Conservation (phyloP, 2,888 invertebrate genomes). For the Morpho deidamia region DNA sequence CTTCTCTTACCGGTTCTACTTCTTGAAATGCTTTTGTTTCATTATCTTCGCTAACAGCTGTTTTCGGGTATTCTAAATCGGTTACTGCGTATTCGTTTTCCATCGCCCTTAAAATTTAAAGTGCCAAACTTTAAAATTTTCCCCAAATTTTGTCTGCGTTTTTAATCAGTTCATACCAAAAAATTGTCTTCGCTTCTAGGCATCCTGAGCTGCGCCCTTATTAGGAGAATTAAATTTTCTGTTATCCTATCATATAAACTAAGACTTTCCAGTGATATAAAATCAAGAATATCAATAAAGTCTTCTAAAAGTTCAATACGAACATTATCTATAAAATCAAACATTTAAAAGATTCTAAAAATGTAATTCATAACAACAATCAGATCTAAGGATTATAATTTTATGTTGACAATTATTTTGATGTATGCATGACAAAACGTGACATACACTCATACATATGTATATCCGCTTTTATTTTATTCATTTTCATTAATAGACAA, state of each 20-base stretch:
- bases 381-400: too few relatives aligned
- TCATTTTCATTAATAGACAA: too few relatives aligned
- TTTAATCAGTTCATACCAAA: conserved; percentile 41
- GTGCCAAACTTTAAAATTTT: background rate
- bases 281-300: conserved; percentile 51
- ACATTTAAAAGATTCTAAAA: conserved; percentile 36
- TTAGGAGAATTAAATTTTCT: conserved; percentile 47
- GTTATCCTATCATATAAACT: conserved; percentile 58
- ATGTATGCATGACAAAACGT: too few relatives aligned
- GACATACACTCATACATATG: too few relatives aligned
- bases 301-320: conserved; percentile 46
- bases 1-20: conserved; percentile 12
- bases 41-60: conserved; percentile 19
- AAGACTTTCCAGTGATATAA: conserved; percentile 46
- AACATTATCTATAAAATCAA: conserved; percentile 46
- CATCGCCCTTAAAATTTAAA: background rate
- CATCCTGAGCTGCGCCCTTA: conserved; percentile 47
- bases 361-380: background rate
- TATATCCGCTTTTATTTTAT: too few relatives aligned
- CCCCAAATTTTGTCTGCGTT: background rate
- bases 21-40: conserved; percentile 23
- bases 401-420: too few relatives aligned
- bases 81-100: background rate
- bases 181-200: conserved; percentile 50
- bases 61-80: background rate